phyloP scores from a whole-genome alignment of 2,797 vertebrate genomes.

The Gymnocypris eckloni region DNA sequence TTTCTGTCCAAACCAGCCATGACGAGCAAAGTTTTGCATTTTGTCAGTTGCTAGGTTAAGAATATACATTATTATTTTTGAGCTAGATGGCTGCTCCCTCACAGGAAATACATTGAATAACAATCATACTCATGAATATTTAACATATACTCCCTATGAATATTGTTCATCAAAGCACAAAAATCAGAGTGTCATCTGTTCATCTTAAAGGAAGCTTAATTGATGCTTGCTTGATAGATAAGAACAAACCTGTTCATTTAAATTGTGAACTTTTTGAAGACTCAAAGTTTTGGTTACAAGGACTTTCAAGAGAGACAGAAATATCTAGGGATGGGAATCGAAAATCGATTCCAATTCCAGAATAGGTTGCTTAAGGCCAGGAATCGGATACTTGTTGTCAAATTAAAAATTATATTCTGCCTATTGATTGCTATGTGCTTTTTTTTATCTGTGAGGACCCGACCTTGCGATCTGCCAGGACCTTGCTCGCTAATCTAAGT shows the following conservation, averaged over 20 bases:
- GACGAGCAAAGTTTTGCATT: not conserved
- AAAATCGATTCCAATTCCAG: too few relatives aligned
- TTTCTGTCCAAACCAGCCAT: not conserved
- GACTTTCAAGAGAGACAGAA: not conserved
- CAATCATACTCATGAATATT: not conserved
- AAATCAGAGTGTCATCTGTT: not conserved
- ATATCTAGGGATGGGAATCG: too few relatives aligned
- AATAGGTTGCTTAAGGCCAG: too few relatives aligned
- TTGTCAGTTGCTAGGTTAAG: not conserved
- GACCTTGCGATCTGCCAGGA: too few relatives aligned
- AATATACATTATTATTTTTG: not conserved
- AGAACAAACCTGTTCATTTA: not conserved
- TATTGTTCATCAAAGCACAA: too few relatives aligned
- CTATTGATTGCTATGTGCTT: too few relatives aligned
- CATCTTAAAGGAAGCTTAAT: not conserved
- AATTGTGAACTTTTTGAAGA: not conserved
- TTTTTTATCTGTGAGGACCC: too few relatives aligned
- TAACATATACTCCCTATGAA: not conserved
- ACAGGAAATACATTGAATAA: not conserved
- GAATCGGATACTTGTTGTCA: too few relatives aligned
- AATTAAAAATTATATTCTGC: too few relatives aligned
- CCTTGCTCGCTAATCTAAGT: too few relatives aligned
- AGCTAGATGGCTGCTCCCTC: not conserved
- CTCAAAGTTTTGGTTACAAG: not conserved
- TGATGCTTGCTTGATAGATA: not conserved